Evolutionary conservation across 2,797 vertebrate species (phyloP), one percentile per base, ranked within the genome.

Genomic region (Falco peregrinus): DNA sequence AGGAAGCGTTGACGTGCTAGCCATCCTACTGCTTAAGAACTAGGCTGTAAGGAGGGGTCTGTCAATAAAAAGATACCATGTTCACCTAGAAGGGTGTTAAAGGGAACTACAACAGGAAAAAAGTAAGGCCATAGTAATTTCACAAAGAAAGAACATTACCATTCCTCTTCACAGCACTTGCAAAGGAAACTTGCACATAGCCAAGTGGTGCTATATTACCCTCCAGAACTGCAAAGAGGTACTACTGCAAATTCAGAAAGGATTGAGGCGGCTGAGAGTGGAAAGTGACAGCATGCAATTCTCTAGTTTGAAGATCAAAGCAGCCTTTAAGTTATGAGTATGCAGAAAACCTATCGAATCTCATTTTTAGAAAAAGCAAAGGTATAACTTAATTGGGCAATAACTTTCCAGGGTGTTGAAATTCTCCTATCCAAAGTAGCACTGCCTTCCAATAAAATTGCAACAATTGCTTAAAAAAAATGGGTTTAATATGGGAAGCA

Each of bases 251-350:
- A 81, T n/a, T 82, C 75, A 68, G 50, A 84, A 75, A 90, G 76
- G 74, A 90, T 95, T 96, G 94, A 91, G 50, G 61, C 4, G 70
- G 78, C 51, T 65, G 53, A 76, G 68, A 71, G 76, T 35, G 53
- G 33, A 59, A 47, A 88, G 81, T 51, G 61, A 92, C 16, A 82
- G 71, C 88, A 92, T 64, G 91, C 88, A 96, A 81, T 61, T 68
- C 69, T 94, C 67, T 86, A 75, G 63, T 64, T 47, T 74, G 79
- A 89, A 87, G 87, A 86, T 77, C 57, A 90, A 93, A 91, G 59
- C 68, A 59, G 81, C 61, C 60, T 86, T 69, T 56, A 77, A 87
- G 65, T 75, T 59, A 69, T 9, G 29, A 70, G 13, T 37, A 88
- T 53, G 20, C 84, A 68, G 84, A 92, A 86, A 95, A 86, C 13